Conservation (phyloP, 2,113 vertebrate species). For the Psittacara wagleri region DNA sequence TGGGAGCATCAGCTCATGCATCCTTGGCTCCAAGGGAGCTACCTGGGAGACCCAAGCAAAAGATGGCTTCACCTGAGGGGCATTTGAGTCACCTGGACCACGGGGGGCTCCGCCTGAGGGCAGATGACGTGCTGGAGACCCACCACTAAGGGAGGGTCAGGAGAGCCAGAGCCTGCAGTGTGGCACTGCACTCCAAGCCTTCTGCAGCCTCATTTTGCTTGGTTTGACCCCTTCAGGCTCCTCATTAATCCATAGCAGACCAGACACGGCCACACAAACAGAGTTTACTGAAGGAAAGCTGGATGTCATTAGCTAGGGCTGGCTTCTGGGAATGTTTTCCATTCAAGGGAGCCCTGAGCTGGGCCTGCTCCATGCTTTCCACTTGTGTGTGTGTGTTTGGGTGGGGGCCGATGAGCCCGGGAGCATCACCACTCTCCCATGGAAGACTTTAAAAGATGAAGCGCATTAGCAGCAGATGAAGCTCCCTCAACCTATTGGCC, state of each 20-base stretch:
- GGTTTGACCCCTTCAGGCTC: constrained; percentile 45
- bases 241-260: constrained; percentile 61
- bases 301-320: constrained; percentile 66
- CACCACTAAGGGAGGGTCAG: not conserved
- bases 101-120: not conserved
- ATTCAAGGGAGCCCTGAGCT: constrained; percentile 46
- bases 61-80: not conserved
- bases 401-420: not conserved
- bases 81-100: not conserved
- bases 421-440: not conserved
- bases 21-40: not conserved
- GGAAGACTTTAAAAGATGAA: not conserved
- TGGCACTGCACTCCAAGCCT: not conserved
- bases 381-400: not conserved
- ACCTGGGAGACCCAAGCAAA: not conserved
- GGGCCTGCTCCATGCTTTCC: not conserved
- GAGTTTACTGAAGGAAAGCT: constrained; percentile 61
- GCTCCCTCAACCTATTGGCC: not conserved
- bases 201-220: not conserved
- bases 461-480: not conserved
- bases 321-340: constrained; percentile 63
- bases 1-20: not conserved
- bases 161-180: not conserved
- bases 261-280: constrained; percentile 59
- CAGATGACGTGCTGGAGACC: not conserved